Evolutionary conservation across 2,797 vertebrate species (phyloP), one percentile per base, ranked within the genome.

Genomic region (Diplodus puntazzo): DNA sequence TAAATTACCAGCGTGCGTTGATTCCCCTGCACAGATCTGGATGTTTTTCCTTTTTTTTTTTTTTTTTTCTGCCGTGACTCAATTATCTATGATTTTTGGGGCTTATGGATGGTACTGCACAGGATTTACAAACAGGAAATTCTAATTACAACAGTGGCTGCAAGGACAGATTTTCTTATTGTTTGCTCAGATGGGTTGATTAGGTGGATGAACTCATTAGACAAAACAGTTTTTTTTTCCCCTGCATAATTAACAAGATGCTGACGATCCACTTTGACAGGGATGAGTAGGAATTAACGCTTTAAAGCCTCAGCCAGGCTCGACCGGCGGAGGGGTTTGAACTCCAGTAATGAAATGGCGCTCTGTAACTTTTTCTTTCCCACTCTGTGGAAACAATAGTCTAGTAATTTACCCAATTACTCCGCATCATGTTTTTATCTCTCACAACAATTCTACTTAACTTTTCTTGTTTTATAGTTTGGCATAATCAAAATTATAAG

Each of bases 201-300:
- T 84, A 81, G 83, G 70, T 81, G 77, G 69, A 86, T 85, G 79
- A 65, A 82, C 74, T 87, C 72, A 87, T 87, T 83, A 82, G 80
- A 84, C 73, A 79, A 73, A 58, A 81, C 30, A 3, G 30, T 34
- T 34, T 80, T 87, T 84, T 73, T 39, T 39, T 10, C 27, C 34
- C 61, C 84, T 69, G 25, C 74, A 65, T 83, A 85, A 90, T 89
- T 88, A 89, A 67, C 23, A 72, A 75, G 62, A 74, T 79, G 82
- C 82, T 79, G 73, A 81, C 78, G 74, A 71, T 83, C 43, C 45
- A 68, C 43, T 82, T 80, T 72, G 72, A 72, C 39, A 17, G 69
- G 66, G 69, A 73, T 72, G 62, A 81, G 81, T 75, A 78, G 27
- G 48, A 73, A 76, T 83, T 64, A 80, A 80, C 69, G 57, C 70